phyloP scores from a whole-genome alignment of 2,113 vertebrate species.

The Seriola rivoliana region DNA sequence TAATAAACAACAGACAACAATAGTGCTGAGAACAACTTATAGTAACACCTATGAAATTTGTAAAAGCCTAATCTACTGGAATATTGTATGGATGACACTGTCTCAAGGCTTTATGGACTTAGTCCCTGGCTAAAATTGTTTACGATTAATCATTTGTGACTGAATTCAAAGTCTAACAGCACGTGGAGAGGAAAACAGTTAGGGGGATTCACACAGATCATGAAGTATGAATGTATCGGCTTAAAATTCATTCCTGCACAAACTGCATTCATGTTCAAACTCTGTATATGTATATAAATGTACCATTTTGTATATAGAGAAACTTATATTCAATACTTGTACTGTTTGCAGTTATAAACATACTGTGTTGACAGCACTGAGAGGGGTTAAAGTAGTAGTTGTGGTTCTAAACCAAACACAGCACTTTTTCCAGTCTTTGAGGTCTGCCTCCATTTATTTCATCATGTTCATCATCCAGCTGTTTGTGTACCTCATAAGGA shows the following conservation, averaged over 20 bases:
- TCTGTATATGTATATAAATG: slow-evolving; percentile 78
- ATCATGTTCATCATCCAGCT: slow-evolving; percentile 37
- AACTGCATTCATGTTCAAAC: slow-evolving; percentile 68
- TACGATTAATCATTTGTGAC: slow-evolving; percentile 49
- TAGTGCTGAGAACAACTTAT: slow-evolving; percentile 8
- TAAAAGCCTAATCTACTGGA: slow-evolving; percentile 34
- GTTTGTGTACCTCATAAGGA: slow-evolving; percentile 37
- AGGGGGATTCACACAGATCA: slow-evolving; percentile 37
- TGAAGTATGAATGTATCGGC: slow-evolving; percentile 70
- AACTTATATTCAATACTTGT: slow-evolving; percentile 79
- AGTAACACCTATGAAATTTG: slow-evolving; percentile 16
- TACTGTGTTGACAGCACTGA: slow-evolving; percentile 65
- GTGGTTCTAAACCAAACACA: slow-evolving; percentile 72
- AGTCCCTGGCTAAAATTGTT: slow-evolving; percentile 62
- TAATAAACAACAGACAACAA: neutral
- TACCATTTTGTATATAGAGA: slow-evolving; percentile 82
- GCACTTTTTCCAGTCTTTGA: slow-evolving; percentile 65
- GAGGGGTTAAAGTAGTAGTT: slow-evolving; percentile 52
- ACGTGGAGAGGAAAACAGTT: slow-evolving; percentile 18
- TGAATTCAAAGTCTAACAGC: slow-evolving; percentile 31
- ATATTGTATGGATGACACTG: slow-evolving; percentile 56
- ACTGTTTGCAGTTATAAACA: slow-evolving; percentile 76
- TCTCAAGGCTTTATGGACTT: slow-evolving; percentile 51
- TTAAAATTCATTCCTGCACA: slow-evolving; percentile 78
- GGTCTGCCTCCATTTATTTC: slow-evolving; percentile 43